phyloP scores from a whole-genome alignment of 2,113 vertebrate genomes.

The Carassius auratus region DNA sequence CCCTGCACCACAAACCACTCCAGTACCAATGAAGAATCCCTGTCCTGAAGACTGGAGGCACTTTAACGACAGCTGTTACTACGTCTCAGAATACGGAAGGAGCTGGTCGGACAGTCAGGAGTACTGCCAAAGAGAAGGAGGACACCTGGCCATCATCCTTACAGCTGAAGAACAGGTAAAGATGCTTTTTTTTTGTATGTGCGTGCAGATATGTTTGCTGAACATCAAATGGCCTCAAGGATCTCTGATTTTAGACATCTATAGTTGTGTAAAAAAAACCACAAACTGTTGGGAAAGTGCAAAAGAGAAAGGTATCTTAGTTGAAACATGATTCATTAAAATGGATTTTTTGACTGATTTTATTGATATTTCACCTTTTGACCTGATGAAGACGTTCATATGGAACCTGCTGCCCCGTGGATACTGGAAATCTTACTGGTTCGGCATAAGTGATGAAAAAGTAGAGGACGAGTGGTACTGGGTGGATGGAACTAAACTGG shows the following conservation, averaged over 20 bases:
- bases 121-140: conserved; percentile 61
- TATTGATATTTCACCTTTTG: neutral
- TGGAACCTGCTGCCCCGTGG: conserved; percentile 71
- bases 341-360: conserved; percentile 60
- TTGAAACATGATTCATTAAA: neutral
- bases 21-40: neutral
- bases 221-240: no score
- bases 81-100: conserved; percentile 48
- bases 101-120: conserved; percentile 58
- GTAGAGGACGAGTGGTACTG: conserved; percentile 72
- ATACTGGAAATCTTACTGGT: conserved; percentile 75
- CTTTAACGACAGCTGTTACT: conserved; percentile 72
- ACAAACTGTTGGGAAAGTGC: neutral
- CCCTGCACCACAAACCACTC: neutral
- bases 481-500: conserved; percentile 71
- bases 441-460: conserved; percentile 70
- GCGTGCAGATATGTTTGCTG: no score
- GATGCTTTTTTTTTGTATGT: neutral
- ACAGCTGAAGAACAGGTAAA: conserved; percentile 73
- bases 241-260: no score
- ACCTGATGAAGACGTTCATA: conserved; percentile 66
- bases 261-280: no score
- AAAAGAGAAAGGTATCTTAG: neutral
- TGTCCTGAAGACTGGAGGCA: conserved; percentile 63
- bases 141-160: conserved; percentile 72